Evolutionary conservation across 2,888 invertebrate species (phyloP).

Genomic region (Spilosoma lubricipeda): DNA sequence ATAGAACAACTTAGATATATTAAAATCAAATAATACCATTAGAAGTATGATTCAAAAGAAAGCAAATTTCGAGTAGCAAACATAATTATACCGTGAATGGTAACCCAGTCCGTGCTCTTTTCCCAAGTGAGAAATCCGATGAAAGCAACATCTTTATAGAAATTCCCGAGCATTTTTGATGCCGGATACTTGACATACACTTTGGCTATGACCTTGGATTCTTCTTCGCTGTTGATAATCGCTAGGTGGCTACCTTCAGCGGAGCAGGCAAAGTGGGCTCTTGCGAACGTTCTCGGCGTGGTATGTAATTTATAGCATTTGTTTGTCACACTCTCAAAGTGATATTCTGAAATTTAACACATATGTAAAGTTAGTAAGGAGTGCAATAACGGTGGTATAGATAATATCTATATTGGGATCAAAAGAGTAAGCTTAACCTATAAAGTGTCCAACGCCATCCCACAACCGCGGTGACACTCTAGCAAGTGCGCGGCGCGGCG

Average conservation of each 20-base stretch:
- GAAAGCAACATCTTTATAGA: constrained; percentile 42
- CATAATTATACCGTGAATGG: constrained; percentile 49
- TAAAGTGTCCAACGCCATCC: too few species aligned
- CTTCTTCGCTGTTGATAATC: constrained; percentile 61
- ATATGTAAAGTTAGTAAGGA: neutral
- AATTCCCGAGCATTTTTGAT: constrained; percentile 29
- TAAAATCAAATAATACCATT: neutral
- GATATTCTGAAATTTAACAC: constrained; percentile 50
- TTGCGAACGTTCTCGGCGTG: constrained; percentile 54
- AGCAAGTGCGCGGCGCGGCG: too few species aligned
- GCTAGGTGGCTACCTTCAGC: constrained; percentile 63
- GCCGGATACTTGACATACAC: constrained; percentile 48
- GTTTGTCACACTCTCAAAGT: constrained; percentile 49
- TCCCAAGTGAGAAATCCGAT: constrained; percentile 57
- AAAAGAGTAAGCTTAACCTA: too few species aligned
- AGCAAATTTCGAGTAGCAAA: neutral
- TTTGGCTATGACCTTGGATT: constrained; percentile 49
- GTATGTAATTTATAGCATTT: constrained; percentile 68
- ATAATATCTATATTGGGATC: too few species aligned
- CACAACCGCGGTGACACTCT: too few species aligned
- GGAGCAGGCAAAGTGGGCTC: constrained; percentile 60
- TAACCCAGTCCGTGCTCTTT: constrained; percentile 55
- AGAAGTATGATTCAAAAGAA: neutral
- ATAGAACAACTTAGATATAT: too few species aligned
- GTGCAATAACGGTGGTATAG: too few species aligned